phyloP scores from a whole-genome alignment of 2,797 vertebrate genomes.

The Phrynocephalus forsythii region DNA sequence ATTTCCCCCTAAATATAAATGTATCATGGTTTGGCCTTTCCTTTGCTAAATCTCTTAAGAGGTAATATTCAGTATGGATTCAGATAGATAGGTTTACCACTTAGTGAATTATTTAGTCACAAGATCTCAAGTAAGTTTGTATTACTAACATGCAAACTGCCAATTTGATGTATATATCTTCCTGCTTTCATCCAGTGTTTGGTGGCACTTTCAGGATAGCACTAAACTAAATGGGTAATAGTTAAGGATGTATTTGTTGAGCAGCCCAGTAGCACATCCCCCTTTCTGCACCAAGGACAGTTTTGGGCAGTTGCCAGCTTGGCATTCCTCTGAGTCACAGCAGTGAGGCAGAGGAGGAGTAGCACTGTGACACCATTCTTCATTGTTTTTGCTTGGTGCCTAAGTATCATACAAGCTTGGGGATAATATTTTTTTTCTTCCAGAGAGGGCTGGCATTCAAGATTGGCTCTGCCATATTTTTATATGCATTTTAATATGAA shows the following conservation, averaged over 20 bases:
- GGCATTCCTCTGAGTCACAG: neutral
- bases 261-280: no score
- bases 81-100: neutral
- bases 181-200: neutral
- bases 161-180: slow-evolving; percentile 13
- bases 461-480: neutral
- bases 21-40: neutral
- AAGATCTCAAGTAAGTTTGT: slow-evolving; percentile 8
- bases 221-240: neutral
- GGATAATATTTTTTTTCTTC: neutral
- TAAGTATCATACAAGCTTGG: neutral
- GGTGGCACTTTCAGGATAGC: neutral
- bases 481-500: neutral
- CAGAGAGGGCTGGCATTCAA: no score
- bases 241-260: neutral
- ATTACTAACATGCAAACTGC: neutral
- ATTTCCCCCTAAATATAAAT: neutral
- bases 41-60: neutral
- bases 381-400: neutral
- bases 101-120: slow-evolving; percentile 19
- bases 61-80: neutral
- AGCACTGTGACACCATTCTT: neutral
- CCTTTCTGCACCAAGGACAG: neutral
- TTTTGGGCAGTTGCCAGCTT: neutral
- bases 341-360: neutral